Conservation (phyloP, 2,888 invertebrate genomes). For the Mimumesa dahlbomi region DNA sequence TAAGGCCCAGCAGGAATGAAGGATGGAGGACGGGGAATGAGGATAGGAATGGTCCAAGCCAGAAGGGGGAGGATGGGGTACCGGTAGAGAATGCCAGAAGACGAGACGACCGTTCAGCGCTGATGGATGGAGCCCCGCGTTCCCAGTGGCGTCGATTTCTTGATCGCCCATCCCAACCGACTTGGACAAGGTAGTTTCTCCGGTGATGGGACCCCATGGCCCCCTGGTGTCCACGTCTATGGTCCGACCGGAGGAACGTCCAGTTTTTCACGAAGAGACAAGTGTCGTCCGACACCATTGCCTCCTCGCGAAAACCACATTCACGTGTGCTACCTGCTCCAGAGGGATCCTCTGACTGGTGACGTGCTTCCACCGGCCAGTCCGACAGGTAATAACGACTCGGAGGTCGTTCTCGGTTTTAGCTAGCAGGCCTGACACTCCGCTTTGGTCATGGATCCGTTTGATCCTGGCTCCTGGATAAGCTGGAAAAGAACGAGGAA, state of each 20-base stretch:
- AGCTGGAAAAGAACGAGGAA: slow-evolving; percentile 41
- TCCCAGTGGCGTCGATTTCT: slow-evolving; percentile 63
- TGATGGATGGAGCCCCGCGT: slow-evolving; percentile 70
- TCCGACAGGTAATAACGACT: slow-evolving; percentile 56
- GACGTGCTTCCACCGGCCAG: slow-evolving; percentile 50
- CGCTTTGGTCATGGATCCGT: slow-evolving; percentile 31
- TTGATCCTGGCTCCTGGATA: slow-evolving; percentile 42
- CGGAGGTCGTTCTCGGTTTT: slow-evolving; percentile 45
- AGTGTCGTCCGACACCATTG: slow-evolving; percentile 77
- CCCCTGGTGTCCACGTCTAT: slow-evolving; percentile 62
- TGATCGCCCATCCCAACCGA: slow-evolving; percentile 16
- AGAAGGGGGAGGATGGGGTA: slow-evolving; percentile 38
- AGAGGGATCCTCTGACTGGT: slow-evolving; percentile 48
- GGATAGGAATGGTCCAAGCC: slow-evolving; percentile 62
- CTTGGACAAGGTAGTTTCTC: background rate
- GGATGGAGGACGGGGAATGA: slow-evolving; percentile 65
- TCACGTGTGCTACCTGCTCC: slow-evolving; percentile 63
- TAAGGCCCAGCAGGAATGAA: slow-evolving; percentile 68
- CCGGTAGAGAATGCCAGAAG: slow-evolving; percentile 65
- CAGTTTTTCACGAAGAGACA: slow-evolving; percentile 78
- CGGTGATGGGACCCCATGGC: background rate
- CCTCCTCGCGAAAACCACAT: slow-evolving; percentile 71
- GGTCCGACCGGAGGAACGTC: slow-evolving; percentile 67
- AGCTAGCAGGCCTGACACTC: slow-evolving; percentile 40
- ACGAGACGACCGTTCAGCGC: slow-evolving; percentile 64